Evolutionary conservation across 2,797 vertebrate genomes (phyloP).

Genomic region (Enteromius mattozi): DNA sequence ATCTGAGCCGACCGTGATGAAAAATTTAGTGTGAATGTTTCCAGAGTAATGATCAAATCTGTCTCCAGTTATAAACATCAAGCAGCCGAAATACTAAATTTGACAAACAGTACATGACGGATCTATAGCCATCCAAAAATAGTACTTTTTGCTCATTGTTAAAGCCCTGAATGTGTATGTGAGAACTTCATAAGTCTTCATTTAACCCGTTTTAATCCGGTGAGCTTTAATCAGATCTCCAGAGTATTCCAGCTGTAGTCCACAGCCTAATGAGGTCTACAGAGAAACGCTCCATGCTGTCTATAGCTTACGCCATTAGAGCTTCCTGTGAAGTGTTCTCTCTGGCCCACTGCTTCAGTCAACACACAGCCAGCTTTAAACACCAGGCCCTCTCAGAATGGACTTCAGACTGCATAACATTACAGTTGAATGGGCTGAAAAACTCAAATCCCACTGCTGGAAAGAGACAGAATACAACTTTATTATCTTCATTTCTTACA

Average conservation of each 20-base stretch:
- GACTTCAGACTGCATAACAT: conserved; percentile 46
- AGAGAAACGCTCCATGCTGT: conserved; percentile 47
- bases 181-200: conserved; percentile 24
- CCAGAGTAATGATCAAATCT: neutral
- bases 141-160: neutral
- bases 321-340: conserved; percentile 23
- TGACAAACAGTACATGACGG: neutral
- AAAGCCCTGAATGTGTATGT: conserved; percentile 11
- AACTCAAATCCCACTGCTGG: conserved; percentile 22
- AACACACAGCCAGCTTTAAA: conserved; percentile 34
- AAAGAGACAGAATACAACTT: conserved; percentile 44
- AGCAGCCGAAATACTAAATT: neutral
- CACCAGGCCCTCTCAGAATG: conserved; percentile 37
- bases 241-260: conserved; percentile 47
- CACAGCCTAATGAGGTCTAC: conserved; percentile 55
- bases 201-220: conserved; percentile 30
- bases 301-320: conserved; percentile 49
- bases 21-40: neutral
- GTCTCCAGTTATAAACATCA: conserved; percentile 1
- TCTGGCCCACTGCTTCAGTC: conserved; percentile 40
- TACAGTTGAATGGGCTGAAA: conserved; percentile 41
- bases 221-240: conserved; percentile 46
- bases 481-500: conserved; percentile 21
- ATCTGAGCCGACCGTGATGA: neutral
- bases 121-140: neutral